Base-by-base conservation (phyloP, 1,140 invertebrate species). In the Ectropis grisescens region DNA sequence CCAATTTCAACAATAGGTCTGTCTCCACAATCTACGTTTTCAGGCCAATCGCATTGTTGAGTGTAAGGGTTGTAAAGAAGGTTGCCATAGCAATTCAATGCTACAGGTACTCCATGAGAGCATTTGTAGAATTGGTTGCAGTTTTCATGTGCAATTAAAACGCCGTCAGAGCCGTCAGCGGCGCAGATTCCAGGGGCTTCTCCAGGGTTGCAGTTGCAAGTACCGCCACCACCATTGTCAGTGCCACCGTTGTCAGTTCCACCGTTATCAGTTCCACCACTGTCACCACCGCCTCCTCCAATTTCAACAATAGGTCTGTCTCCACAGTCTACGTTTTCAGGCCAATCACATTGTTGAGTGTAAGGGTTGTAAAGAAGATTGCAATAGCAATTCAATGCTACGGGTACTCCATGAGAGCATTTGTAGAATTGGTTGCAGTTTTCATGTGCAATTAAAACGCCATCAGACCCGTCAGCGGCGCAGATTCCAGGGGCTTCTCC, bases 301-400 rank as follows among this genome's bases (percentile, higher is more conserved):
- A 11, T 12, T 9, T 32, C 13, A 4, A 29, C 16, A 8, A 38
- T 23, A 11, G 34, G 24, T 41, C 54, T 39, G 13, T 42, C 35
- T 7, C 43, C 48, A 33, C 59, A 64, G 1, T 39, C 23, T 6
- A 93, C 85, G 44, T 82, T 66, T 37, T 81, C 36, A 23, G 86
- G 71, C 84, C 87, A 82, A 50, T 90, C 82, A 58, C 90, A 85
- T 30, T 84, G 58, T 68, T 86, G 64, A 8, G 50, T 47, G 11
- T 67, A 30, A 23, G 88, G 79, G 57, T 89, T 87, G 50, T 84
- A 90, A 39, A 85, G 56, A 37, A 84, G 82, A 8, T 43, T 31
- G 11, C 60, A 47, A 0, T 67, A 55, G 7, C 81, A 84, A 34
- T 81, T 85, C 2, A 65, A 44, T 13, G 32, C 36, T 9, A 61